Conservation (phyloP, 2,113 vertebrate genomes). For the Elephantulus edwardii region DNA sequence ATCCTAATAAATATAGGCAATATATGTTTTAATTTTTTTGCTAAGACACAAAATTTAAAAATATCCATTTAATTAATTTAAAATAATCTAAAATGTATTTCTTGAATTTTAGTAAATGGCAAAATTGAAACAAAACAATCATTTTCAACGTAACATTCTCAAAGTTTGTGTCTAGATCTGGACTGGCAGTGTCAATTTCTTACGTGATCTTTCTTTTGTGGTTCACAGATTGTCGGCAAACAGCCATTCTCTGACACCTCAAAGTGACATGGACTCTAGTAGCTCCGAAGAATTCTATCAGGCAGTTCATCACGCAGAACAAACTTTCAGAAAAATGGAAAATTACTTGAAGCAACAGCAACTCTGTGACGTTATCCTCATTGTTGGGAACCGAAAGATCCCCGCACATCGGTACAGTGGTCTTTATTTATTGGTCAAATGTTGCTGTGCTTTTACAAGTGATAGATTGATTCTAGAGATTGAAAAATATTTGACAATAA, state of each 20-base stretch:
- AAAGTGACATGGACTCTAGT: constrained; percentile 83
- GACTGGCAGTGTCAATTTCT: not conserved
- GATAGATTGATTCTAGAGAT: not conserved
- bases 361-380: constrained; percentile 88
- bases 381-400: constrained; percentile 88
- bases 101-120: not conserved
- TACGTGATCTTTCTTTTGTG: constrained; percentile 3
- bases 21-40: not conserved
- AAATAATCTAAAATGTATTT: not conserved
- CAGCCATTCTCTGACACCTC: constrained; percentile 80
- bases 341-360: constrained; percentile 88
- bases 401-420: constrained; percentile 86
- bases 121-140: not conserved
- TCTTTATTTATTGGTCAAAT: not conserved
- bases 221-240: constrained; percentile 80
- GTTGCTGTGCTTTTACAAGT: not conserved
- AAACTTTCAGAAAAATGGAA: constrained; percentile 89
- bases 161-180: not conserved
- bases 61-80: not conserved
- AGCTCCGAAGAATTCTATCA: constrained; percentile 88
- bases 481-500: not conserved
- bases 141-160: constrained; percentile 9
- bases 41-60: not conserved
- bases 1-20: not conserved
- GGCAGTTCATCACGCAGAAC: constrained; percentile 87